Evolutionary conservation across 2,888 invertebrate genomes (phyloP), one percentile per base, ranked within the genome.

Genomic region (Lithophane ornitopus): DNA sequence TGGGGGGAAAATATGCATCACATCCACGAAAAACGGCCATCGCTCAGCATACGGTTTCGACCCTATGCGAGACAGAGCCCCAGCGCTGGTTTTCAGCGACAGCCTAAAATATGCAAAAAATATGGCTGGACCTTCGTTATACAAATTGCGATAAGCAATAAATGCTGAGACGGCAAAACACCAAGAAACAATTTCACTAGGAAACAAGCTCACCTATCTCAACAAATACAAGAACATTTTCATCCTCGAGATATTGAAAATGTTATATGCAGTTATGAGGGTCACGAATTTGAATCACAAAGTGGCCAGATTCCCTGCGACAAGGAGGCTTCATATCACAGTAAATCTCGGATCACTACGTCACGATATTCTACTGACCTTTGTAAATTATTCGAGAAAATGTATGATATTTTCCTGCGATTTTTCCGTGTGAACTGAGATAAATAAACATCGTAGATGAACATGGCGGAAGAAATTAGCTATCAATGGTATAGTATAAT

Each of bases 261-360:
- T 84, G 88, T 82, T 81, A 85, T 84, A 86, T 82, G 68, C 81
- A 78, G 86, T 86, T 88, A 87, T 81, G 82, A 89, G 87, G 86
- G 85, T 86, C 85, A 76, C 71, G 70, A 72, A 90, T 90, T 90
- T 90, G 89, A 90, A 90, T 90, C 80, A 87, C 89, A 89, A 89
- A 88, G 85, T 82, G 79, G 68, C 59, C 41, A 61, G 41, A 44
- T n/a, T 58, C 66, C 26, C 28, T 39, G 3, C 41, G 16, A 63
- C 65, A 75, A 56, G 62, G 54, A 63, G 62, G 58, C 63, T 74
- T 78, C 73, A 75, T 66, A 76, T 74, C 72, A 22, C 52, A 44
- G 72, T 63, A 61, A 81, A 84, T 78, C 69, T 74, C 49, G 52
- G 70, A 76, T 82, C 68, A 68, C 34, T 39, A 62, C 66, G 65